phyloP scores from a whole-genome alignment of 2,113 vertebrate genomes.

The Reinhardtius hippoglossoides region DNA sequence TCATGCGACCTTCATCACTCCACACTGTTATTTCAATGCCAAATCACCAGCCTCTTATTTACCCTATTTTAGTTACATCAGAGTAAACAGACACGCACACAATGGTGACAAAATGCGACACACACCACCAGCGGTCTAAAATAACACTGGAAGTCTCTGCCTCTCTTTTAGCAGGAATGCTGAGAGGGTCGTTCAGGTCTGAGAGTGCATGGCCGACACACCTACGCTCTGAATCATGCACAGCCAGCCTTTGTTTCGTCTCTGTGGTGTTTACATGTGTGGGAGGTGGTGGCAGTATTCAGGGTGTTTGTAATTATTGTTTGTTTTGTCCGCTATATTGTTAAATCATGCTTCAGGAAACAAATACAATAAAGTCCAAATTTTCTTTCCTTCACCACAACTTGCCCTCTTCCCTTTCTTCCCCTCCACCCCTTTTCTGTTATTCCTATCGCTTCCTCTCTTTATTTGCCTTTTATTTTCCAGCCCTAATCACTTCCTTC shows the following conservation, averaged over 20 bases:
- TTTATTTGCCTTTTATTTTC: conserved; percentile 49
- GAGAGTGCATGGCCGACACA: conserved; percentile 28
- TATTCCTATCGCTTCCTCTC: conserved; percentile 35
- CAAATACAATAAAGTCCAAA: neutral
- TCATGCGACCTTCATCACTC: neutral
- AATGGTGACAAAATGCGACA: conserved; percentile 2
- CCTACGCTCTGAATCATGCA: conserved; percentile 35
- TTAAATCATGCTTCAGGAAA: conserved; percentile 3
- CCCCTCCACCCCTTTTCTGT: conserved; percentile 39
- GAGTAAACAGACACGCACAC: neutral
- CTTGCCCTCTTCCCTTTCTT: conserved; percentile 27
- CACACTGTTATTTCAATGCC: conserved; percentile 5
- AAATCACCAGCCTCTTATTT: neutral
- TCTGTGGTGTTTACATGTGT: conserved; percentile 24
- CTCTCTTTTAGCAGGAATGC: conserved; percentile 44
- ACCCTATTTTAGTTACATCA: conserved; percentile 7
- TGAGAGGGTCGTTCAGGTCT: conserved; percentile 56
- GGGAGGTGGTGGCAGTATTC: conserved; percentile 20
- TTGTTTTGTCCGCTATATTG: conserved; percentile 16
- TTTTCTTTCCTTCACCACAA: neutral
- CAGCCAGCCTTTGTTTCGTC: conserved; percentile 8
- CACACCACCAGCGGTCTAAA: conserved; percentile 27
- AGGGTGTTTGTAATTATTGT: conserved; percentile 17
- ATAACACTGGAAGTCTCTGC: conserved; percentile 25
- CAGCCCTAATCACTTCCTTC: conserved; percentile 48